Evolutionary conservation across 2,113 vertebrate species (phyloP), one percentile per base, ranked within the genome.

Genomic region (Toxotes jaculatrix): DNA sequence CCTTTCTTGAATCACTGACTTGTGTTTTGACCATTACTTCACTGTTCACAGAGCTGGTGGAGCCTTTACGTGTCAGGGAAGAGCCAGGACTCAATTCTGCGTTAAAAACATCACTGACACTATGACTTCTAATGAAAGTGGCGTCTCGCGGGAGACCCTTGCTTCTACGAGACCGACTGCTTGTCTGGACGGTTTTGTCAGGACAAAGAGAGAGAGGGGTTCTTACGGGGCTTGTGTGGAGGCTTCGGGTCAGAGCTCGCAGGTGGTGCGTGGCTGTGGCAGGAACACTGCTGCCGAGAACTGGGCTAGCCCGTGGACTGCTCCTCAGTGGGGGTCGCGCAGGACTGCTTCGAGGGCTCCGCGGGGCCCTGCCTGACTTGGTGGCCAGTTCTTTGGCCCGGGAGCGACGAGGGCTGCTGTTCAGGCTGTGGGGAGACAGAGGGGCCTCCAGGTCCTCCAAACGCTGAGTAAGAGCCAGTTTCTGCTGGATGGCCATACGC

Each of bases 401-500:
- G 79, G 95, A 94, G 61, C 93, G 94, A 1, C 92, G 94, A 11
- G 95, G 94, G 79, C 95, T 95, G 90, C 90, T 85, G 87, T 90
- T 93, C 21, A 93, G 73, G 81, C 93, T 94, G 87, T 91, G 91
- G 23, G 93, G 84, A 14, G 88, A 90, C 0, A 96, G 88, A 62
- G 98, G 97, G 0, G 95, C 91, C 87, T 96, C 95, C 84, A 96
- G 88, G 62, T 96, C 94, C 88, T 96, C 95, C 80, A 96, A 53
- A 4, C 95, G 92, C 85, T 96, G 95, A 10, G 95, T 96, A 1
- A 96, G 93, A 13, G 95, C 95, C 84, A 96, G 56, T 69, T 96
- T 96, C 91, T 96, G 95, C 91, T 96, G 95, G 79, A 96, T 96
- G 80, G 95, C 95, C 95, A 96, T 96, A 42, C 95, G 95, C 74